phyloP scores from a whole-genome alignment of 2,797 vertebrate species.

The Monodelphis domestica region DNA sequence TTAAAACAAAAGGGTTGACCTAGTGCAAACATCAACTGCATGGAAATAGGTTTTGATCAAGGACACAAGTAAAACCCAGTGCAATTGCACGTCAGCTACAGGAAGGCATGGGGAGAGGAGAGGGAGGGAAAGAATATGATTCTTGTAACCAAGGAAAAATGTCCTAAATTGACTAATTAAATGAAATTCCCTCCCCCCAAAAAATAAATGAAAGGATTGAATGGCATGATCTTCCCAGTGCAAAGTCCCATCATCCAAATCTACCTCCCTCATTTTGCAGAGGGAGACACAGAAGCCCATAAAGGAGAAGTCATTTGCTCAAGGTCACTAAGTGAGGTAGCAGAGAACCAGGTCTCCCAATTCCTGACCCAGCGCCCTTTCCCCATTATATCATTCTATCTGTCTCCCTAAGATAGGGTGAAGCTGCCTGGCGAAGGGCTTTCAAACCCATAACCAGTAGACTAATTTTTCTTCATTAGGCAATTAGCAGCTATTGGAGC shows the following conservation, averaged over 20 bases:
- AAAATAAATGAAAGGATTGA: background rate
- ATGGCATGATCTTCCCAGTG: background rate
- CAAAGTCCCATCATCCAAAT: background rate
- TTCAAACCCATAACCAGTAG: background rate
- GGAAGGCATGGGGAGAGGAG: too few relatives aligned
- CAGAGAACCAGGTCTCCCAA: background rate
- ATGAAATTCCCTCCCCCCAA: background rate
- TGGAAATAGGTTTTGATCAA: too few relatives aligned
- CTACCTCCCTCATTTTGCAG: background rate
- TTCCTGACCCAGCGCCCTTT: background rate
- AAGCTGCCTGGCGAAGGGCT: background rate
- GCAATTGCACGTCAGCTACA: too few relatives aligned
- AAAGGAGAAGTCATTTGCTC: background rate
- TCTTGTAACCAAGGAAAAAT: too few relatives aligned
- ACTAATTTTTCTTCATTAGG: background rate
- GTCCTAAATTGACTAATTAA: too few relatives aligned
- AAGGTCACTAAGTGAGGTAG: background rate
- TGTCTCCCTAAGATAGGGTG: background rate
- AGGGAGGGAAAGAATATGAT: too few relatives aligned
- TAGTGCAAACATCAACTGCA: too few relatives aligned
- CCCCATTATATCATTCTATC: background rate
- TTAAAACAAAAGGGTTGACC: too few relatives aligned
- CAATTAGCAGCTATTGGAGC: slow-evolving; percentile 8
- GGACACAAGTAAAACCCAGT: too few relatives aligned
- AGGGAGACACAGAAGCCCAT: background rate